These are phyloP conservation scores for Oophaga pumilio DNA, from an alignment of 2,113 vertebrate species.

Conservation along the genomic window DNA sequence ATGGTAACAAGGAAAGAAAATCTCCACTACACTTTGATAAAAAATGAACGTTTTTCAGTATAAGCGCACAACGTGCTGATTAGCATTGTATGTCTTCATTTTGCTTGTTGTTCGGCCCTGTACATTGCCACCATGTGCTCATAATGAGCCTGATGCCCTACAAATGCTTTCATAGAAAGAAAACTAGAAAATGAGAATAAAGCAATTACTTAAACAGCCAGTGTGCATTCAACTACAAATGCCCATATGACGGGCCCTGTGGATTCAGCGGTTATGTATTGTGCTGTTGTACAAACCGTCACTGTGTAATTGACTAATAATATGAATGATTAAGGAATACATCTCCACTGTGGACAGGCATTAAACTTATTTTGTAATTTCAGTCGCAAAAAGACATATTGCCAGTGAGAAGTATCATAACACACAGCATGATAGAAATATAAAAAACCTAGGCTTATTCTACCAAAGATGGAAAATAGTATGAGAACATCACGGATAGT, in stretches of 20 bases:
- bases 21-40: neutral
- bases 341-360: neutral
- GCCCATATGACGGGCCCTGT: neutral
- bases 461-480: neutral
- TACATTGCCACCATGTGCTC: neutral
- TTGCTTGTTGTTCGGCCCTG: constrained; percentile 9
- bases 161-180: constrained; percentile 8
- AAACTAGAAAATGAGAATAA: neutral
- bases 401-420: neutral
- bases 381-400: neutral
- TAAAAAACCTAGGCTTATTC: neutral
- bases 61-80: neutral
- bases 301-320: constrained; percentile 8
- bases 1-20: constrained; percentile 31
- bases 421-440: neutral
- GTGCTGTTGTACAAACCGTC: neutral
- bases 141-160: constrained; percentile 23
- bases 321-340: constrained; percentile 1
- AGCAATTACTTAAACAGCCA: constrained; percentile 29
- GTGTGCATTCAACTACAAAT: constrained; percentile 12
- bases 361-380: neutral
- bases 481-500: neutral
- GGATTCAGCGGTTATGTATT: neutral
- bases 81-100: constrained; percentile 33
- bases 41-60: neutral